phyloP scores from a whole-genome alignment of 92 coral and sea anemone species.

The Scolanthus callimorphus region DNA sequence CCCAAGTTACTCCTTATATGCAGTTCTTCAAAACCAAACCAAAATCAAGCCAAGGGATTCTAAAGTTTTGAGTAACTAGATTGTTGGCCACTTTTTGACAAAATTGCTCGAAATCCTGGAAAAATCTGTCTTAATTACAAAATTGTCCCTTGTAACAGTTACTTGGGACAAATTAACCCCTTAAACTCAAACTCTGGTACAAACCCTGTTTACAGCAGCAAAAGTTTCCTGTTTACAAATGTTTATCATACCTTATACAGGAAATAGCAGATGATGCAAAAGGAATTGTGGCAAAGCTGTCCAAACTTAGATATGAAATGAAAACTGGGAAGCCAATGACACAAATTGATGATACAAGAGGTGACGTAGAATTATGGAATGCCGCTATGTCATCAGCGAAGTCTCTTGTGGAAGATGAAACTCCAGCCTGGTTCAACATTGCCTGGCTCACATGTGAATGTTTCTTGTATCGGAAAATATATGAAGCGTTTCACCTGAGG shows the following conservation, averaged over 20 bases:
- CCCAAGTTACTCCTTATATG: too few relatives aligned
- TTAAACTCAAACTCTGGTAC: too few relatives aligned
- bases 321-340: constrained; percentile 74
- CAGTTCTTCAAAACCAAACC: too few relatives aligned
- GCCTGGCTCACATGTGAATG: constrained; percentile 92
- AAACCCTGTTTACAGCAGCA: too few relatives aligned
- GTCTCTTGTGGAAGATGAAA: constrained; percentile 54
- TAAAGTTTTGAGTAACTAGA: too few relatives aligned
- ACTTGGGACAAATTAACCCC: too few relatives aligned
- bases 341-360: constrained; percentile 50
- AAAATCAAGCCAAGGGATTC: too few relatives aligned
- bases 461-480: constrained; percentile 91
- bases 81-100: too few relatives aligned
- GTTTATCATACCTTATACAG: constrained; percentile 21
- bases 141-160: too few relatives aligned
- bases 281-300: constrained; percentile 63
- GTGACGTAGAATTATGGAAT: constrained; percentile 77
- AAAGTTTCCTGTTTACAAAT: too few relatives aligned
- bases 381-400: constrained; percentile 44
- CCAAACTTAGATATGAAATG: constrained; percentile 82
- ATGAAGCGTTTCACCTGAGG: constrained; percentile 83
- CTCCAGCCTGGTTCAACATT: constrained; percentile 69
- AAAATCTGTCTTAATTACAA: too few relatives aligned
- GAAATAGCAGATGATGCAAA: constrained; percentile 80
- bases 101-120: too few relatives aligned